Evolutionary conservation across 2,797 vertebrate genomes (phyloP).

Genomic region (Liasis olivaceus): DNA sequence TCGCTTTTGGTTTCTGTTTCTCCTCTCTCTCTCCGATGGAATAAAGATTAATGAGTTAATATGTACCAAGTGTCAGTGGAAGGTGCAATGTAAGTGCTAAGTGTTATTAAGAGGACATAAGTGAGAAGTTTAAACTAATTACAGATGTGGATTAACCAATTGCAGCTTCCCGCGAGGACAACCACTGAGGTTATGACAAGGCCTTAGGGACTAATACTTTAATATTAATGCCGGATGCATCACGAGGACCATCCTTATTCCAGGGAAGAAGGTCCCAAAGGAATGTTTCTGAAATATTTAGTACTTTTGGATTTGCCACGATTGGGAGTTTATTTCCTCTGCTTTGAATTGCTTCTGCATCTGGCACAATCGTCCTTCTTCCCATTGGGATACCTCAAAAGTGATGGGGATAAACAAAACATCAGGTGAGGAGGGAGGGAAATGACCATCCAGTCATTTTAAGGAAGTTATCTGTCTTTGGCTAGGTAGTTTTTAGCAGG

Average conservation of each 20-base stretch:
- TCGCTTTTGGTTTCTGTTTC: neutral
- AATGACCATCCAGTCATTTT: neutral
- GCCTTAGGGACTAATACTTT: neutral
- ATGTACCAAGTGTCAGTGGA: neutral
- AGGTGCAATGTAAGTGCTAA: neutral
- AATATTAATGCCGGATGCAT: neutral
- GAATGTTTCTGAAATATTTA: neutral
- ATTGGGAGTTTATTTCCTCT: neutral
- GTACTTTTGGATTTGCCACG: neutral
- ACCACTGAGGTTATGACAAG: neutral
- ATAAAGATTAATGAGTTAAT: slow-evolving; percentile 1
- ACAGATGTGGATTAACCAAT: neutral
- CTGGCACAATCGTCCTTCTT: neutral
- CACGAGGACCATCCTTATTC: fast-evolving
- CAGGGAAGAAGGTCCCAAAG: neutral
- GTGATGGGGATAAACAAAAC: neutral
- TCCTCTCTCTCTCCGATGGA: neutral
- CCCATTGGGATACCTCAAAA: fast-evolving
- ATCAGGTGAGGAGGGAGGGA: neutral
- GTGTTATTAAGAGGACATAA: neutral
- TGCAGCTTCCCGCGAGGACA: neutral
- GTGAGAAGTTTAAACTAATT: neutral
- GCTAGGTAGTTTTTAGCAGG: neutral
- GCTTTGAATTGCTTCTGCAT: neutral
- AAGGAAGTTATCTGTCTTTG: neutral